Evolutionary conservation across 2,113 vertebrate genomes (phyloP), one percentile per base, ranked within the genome.

Genomic region (Craseonycteris thonglongyai): DNA sequence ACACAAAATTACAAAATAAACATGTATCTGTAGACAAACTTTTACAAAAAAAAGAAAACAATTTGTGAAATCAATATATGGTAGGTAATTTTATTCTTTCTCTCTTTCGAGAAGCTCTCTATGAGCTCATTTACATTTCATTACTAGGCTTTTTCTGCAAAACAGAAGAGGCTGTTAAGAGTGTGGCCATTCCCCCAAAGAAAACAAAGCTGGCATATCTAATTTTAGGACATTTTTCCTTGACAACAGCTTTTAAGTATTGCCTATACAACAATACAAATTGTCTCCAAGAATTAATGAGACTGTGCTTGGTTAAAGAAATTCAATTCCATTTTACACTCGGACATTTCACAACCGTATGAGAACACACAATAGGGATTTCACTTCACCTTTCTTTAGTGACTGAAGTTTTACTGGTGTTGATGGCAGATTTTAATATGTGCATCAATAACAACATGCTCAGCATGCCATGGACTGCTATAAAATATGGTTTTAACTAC

Each of bases 141-240:
- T 78, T 93, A 88, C 21, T n/a, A 95, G 83, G 90, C n/a, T 96
- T 89, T 84, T 71, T 94, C 54, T 90, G 78, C 80, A 96, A 91
- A 96, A 91, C 63, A 92, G 87, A 87, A 59, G 35, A 75, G 47
- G 54, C 33, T 78, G 56, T 83, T 75, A 82, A 51, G 68, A 83
- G 82, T 80, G 3, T 95, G 93, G 75, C 82, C 95, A 66, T 92
- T 54, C 81, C 90, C 78, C 40, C 42, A 74, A 95, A 54, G 92
- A 90, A 97, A 97, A 94, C 96, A 93, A 90, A 93, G 75, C 68
- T 90, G 93, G 75, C 87, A 81, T 30, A 6, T 87, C 90, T 97
- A 94, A 97, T 96, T 97, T 97, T 96, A 96, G 85, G 49, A 28
- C 28, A 94, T 81, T 71, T 83, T 90, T 42, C 58, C 96, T 83